phyloP scores from a whole-genome alignment of 2,888 invertebrate species.

The Lasioglossum vierecki region DNA sequence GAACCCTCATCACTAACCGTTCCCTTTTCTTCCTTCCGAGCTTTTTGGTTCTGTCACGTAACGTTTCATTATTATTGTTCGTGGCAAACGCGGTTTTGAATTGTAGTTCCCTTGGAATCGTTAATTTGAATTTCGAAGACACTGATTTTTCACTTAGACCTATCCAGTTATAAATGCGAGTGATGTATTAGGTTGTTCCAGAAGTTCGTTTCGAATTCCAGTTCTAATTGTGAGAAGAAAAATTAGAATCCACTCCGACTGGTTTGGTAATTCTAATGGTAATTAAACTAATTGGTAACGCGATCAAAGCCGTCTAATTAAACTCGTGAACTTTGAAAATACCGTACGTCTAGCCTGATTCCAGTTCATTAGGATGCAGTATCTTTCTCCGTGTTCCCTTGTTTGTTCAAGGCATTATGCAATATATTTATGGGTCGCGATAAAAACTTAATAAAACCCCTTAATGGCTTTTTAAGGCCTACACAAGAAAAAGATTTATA shows the following conservation, averaged over 20 bases:
- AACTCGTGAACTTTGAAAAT: not conserved
- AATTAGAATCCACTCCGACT: not conserved
- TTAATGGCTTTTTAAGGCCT: not conserved
- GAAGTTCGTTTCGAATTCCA: not conserved
- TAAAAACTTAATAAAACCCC: not conserved
- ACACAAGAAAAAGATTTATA: not conserved
- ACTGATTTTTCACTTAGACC: not conserved
- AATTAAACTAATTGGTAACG: not conserved
- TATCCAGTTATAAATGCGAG: too few species aligned
- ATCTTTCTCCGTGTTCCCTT: not conserved
- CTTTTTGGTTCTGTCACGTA: constrained; percentile 60
- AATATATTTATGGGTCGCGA: not conserved
- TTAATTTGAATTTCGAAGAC: not conserved
- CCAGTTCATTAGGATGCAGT: not conserved
- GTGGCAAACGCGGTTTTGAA: not conserved
- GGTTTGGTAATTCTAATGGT: not conserved
- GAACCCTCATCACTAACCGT: constrained; percentile 60
- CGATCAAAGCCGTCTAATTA: not conserved
- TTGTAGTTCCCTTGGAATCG: not conserved
- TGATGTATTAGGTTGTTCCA: not conserved
- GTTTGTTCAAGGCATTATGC: not conserved
- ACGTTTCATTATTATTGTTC: constrained; percentile 61
- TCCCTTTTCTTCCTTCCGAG: constrained; percentile 49
- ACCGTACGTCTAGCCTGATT: not conserved
- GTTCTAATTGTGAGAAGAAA: not conserved